Evolutionary conservation across 2,888 invertebrate species (phyloP), one percentile per base, ranked within the genome.

Genomic region (Baronia brevicornis): DNA sequence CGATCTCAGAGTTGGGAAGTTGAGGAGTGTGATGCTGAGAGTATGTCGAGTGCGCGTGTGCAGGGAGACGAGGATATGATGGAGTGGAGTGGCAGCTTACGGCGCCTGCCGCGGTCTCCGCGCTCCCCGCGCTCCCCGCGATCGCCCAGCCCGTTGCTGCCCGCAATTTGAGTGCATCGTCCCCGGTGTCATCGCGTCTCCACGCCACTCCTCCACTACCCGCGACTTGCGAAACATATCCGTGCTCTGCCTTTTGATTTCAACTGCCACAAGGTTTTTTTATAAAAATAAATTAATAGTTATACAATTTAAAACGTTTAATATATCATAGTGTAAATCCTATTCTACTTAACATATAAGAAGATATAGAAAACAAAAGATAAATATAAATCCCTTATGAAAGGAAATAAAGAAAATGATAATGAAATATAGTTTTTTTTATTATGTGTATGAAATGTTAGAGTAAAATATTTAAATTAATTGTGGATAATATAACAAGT

Each of bases 31-130:
- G 80, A 80, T 55, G 80, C 77, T 74, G 82, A 82, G 79, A 80
- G 80, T 82, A 84, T 82, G 80, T 84, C 82, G 80, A 80, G 82
- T 84, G 70, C 78, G 58, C 80, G 74, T 82, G 82, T 82, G 70
- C 80, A 86, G 86, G 86, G 86, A 86, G 84, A 86, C 86, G 85
- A 86, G 85, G 82, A 86, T 86, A 80, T 86, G 86, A 86, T 86
- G 85, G 78, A 77, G 66, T 84, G 84, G 73, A 64, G 77, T 65
- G 86, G 85, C 85, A 70, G 79, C 67, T 68, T 72, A 55, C 68
- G 73, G 61, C 67, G 71, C 60, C 77, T 77, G 51, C 66, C 69
- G 63, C 73, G 75, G 46, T 78, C 74, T 38, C 73, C 73, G 54
- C 25, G 29, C 12, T 39, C 39, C 23, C 39, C 35, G 33, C 29